A percentile compares a stretch with the other conserved stretches of the same genome.
Conservation (phyloP, 2,797 vertebrate species). For the Chiroxiphia lanceolata region DNA sequence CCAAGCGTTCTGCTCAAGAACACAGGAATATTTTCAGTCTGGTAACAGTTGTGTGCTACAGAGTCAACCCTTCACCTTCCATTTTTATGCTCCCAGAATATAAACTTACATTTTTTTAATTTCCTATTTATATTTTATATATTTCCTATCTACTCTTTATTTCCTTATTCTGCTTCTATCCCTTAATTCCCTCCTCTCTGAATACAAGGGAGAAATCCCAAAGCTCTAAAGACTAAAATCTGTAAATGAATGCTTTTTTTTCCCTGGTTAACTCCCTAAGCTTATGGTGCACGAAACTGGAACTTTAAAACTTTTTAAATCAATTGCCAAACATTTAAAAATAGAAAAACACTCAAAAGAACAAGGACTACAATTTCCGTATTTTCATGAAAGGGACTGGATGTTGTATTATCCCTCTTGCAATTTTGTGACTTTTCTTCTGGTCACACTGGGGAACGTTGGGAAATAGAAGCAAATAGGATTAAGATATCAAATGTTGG, state of each 20-base stretch:
- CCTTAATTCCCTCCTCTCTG: background rate
- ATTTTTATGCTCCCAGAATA: background rate
- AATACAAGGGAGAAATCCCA: background rate
- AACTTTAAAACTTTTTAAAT: background rate
- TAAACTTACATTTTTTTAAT: background rate
- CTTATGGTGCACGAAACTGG: background rate
- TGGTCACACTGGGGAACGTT: background rate
- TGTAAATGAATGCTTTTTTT: background rate
- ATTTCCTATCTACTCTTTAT: background rate
- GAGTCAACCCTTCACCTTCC: background rate
- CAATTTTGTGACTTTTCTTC: background rate
- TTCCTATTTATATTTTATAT: background rate
- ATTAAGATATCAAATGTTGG: background rate
- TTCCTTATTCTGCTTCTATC: background rate
- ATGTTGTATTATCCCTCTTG: background rate
- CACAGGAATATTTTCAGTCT: background rate
- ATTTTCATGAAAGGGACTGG: background rate
- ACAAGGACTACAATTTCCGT: background rate
- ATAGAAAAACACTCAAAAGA: background rate
- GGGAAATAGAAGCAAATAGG: background rate
- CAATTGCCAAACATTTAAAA: background rate
- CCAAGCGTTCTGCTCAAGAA: background rate
- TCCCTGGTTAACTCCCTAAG: background rate
- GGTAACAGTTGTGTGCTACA: background rate
- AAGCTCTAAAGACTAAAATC: background rate